Conservation (phyloP, 2,113 vertebrate genomes). For the Pithys albifrons region DNA sequence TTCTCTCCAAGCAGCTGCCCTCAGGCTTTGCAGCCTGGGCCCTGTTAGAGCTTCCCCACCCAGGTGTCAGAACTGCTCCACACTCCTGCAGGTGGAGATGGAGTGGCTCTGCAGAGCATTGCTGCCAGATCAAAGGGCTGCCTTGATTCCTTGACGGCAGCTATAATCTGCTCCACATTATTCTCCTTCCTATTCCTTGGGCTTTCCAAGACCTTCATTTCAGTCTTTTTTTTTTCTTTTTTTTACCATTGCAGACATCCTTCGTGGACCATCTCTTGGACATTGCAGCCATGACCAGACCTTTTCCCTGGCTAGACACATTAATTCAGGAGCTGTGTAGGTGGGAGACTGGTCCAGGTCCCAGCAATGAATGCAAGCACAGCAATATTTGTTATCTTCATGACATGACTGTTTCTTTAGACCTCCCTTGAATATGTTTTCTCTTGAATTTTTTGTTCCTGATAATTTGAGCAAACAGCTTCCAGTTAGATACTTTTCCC, state of each 20-base stretch:
- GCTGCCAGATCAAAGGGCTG: not conserved
- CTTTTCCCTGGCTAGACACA: not conserved
- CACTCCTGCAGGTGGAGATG: not conserved
- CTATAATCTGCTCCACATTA: not conserved
- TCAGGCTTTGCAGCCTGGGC: not conserved
- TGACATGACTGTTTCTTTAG: not conserved
- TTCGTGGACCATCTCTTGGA: not conserved
- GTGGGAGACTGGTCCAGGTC: not conserved
- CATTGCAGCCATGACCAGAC: not conserved
- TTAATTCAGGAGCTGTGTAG: not conserved
- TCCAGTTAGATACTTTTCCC: not conserved
- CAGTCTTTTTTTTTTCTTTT: not conserved
- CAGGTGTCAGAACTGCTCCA: not conserved
- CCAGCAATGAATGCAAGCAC: not conserved
- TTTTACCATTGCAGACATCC: not conserved
- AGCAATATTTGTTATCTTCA: not conserved
- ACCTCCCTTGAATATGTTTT: not conserved
- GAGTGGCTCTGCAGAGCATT: not conserved
- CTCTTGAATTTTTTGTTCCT: slow-evolving; percentile 4
- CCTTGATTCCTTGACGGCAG: not conserved
- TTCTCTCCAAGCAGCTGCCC: not conserved
- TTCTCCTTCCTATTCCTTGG: not conserved
- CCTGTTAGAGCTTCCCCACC: not conserved
- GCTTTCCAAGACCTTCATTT: not conserved
- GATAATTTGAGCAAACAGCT: not conserved